A percentile compares a stretch with the other conserved stretches of the same genome.
These are phyloP conservation scores for Galerucella nymphaeae DNA, from an alignment of 2,888 invertebrate species.

Conservation along the genomic window DNA sequence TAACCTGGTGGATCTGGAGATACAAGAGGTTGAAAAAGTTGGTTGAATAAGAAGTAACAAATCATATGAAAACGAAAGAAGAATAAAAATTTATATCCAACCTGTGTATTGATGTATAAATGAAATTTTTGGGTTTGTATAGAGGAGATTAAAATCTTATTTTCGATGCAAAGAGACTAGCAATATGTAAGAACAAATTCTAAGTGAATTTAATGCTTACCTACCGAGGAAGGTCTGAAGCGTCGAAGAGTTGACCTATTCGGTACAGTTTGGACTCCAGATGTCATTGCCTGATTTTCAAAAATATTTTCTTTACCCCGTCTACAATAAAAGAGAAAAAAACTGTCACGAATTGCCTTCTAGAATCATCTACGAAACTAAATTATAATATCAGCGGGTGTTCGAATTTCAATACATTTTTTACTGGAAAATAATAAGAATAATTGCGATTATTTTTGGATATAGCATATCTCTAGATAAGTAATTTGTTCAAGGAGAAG, in stretches of 20 bases:
- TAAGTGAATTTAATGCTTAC: constrained; percentile 24
- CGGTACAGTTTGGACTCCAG: constrained; percentile 35
- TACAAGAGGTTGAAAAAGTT: too few relatives aligned
- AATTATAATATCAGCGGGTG: background rate
- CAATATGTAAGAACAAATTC: background rate
- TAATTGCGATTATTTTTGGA: too few relatives aligned
- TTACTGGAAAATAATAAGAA: too few relatives aligned
- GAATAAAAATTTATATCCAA: too few relatives aligned
- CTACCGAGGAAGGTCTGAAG: constrained; percentile 40
- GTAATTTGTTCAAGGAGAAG: too few relatives aligned
- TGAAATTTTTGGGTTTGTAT: too few relatives aligned
- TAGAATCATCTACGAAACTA: background rate
- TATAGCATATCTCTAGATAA: too few relatives aligned
- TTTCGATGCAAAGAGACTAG: background rate
- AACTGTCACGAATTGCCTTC: constrained; percentile 4
- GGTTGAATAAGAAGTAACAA: too few relatives aligned
- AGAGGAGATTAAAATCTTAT: background rate
- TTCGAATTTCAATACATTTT: background rate
- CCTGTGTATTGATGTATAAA: too few relatives aligned
- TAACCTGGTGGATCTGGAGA: too few relatives aligned
- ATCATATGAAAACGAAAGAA: too few relatives aligned
- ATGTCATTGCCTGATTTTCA: constrained; percentile 40
- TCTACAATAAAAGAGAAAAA: constrained; percentile 37
- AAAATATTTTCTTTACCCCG: constrained; percentile 32
- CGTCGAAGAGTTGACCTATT: constrained; percentile 39